These are phyloP conservation scores for Nephrotoma guestfalica DNA, from an alignment of 2,888 invertebrate genomes.

Conservation along the genomic window DNA sequence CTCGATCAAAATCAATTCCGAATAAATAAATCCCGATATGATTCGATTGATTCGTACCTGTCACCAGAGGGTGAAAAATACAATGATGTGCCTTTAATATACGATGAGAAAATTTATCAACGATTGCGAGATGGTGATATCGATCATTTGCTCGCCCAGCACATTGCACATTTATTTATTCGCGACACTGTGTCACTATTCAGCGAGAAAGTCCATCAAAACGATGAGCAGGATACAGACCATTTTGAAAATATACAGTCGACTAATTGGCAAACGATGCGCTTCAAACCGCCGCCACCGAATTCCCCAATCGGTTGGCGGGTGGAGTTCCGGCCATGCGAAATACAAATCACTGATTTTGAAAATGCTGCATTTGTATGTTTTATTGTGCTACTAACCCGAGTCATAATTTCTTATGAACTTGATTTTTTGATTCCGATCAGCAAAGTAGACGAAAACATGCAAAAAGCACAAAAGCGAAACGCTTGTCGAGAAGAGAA, in stretches of 20 bases:
- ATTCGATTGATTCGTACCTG: constrained; percentile 94
- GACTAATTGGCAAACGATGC: constrained; percentile 99
- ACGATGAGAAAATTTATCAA: constrained; percentile 69
- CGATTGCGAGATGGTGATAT: constrained; percentile 76
- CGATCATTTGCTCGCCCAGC: constrained; percentile 84
- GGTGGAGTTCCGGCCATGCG: constrained; percentile 98
- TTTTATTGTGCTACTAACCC: constrained; percentile 90
- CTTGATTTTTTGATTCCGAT: constrained; percentile 95
- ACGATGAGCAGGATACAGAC: constrained; percentile 87
- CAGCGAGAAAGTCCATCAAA: constrained; percentile 86
- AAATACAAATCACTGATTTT: constrained; percentile 96
- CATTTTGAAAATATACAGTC: constrained; percentile 99
- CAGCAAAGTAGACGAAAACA: constrained; percentile 94
- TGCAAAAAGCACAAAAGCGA: constrained; percentile 85
- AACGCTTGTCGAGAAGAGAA: constrained; percentile 70
- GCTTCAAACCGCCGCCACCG: constrained; percentile 96
- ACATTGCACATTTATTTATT: constrained; percentile 96
- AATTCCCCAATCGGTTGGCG: constrained; percentile 96
- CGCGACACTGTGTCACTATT: constrained; percentile 92
- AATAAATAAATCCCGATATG: constrained; percentile 90
- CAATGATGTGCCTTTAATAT: constrained; percentile 85
- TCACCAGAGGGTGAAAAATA: constrained; percentile 78
- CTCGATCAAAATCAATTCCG: constrained; percentile 60
- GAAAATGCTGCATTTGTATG: constrained; percentile 98
- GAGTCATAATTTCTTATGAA: constrained; percentile 92